Conservation (phyloP, 2,888 invertebrate genomes). For the Archips xylosteana region DNA sequence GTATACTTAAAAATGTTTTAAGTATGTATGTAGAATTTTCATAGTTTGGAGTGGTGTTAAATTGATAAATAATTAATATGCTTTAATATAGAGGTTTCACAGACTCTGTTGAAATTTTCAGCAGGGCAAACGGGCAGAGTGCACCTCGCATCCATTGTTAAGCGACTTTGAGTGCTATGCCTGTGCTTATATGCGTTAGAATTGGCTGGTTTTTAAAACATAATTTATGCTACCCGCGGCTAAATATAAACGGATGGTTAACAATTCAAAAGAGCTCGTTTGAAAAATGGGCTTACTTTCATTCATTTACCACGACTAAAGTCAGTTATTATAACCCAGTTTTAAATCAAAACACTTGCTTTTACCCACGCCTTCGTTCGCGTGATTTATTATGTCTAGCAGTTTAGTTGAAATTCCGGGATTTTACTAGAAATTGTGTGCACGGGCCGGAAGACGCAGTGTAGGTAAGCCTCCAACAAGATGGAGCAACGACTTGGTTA, state of each 20-base stretch:
- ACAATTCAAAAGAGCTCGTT: slow-evolving; percentile 17
- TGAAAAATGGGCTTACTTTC: slow-evolving; percentile 18
- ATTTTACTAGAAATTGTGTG: no score
- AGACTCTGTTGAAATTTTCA: slow-evolving; percentile 31
- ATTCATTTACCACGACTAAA: background rate
- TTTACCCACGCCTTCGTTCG: no score
- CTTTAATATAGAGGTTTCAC: slow-evolving; percentile 26
- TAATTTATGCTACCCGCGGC: slow-evolving; percentile 17
- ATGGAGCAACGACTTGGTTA: no score
- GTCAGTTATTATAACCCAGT: background rate
- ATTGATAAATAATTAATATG: slow-evolving; percentile 16
- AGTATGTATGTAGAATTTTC: background rate
- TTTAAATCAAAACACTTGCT: no score
- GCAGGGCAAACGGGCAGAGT: slow-evolving; percentile 11
- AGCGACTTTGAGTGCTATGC: slow-evolving; percentile 3
- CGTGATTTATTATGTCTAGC: no score
- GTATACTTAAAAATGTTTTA: no score
- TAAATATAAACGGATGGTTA: slow-evolving; percentile 24
- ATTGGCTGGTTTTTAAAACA: background rate
- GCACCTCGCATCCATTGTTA: slow-evolving; percentile 12
- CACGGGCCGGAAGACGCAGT: no score
- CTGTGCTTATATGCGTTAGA: slow-evolving; percentile 3
- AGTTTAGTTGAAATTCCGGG: no score
- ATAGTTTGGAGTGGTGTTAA: background rate
- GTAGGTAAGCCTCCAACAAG: no score